Conservation (phyloP, 2,113 vertebrate genomes). For the Semicossyphus pulcher region DNA sequence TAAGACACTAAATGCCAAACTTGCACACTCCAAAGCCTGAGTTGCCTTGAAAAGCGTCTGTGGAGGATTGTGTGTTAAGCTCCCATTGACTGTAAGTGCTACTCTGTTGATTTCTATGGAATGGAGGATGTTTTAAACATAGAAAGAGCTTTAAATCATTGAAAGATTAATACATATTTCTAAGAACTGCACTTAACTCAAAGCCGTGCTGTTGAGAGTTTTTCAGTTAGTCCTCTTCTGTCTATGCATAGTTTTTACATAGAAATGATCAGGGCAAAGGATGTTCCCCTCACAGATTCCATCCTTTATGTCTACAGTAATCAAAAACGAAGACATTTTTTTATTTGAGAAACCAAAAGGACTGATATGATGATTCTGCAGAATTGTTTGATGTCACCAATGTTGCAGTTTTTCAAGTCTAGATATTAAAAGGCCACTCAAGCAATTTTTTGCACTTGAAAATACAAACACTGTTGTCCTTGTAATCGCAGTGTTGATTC, state of each 20-base stretch:
- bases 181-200: constrained; percentile 61
- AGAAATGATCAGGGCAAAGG: constrained; percentile 1
- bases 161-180: constrained; percentile 65
- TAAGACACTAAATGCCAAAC: constrained; percentile 76
- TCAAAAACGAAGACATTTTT: neutral
- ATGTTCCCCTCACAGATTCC: neutral
- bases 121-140: constrained; percentile 50
- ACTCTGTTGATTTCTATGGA: constrained; percentile 60
- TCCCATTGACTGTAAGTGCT: constrained; percentile 62
- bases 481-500: too few relatives aligned
- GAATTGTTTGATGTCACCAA: neutral
- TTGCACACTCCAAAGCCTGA: constrained; percentile 67
- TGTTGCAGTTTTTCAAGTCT: too few relatives aligned
- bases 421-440: too few relatives aligned
- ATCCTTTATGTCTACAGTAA: neutral
- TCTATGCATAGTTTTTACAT: constrained; percentile 1
- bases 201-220: constrained; percentile 42
- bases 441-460: too few relatives aligned
- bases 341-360: neutral
- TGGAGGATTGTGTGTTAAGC: constrained; percentile 69
- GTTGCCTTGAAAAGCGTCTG: constrained; percentile 64
- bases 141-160: constrained; percentile 66
- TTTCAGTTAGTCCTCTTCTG: neutral
- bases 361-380: neutral
- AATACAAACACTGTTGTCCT: too few relatives aligned